Conservation (phyloP, 1,140 invertebrate species). For the Vanessa atalanta region DNA sequence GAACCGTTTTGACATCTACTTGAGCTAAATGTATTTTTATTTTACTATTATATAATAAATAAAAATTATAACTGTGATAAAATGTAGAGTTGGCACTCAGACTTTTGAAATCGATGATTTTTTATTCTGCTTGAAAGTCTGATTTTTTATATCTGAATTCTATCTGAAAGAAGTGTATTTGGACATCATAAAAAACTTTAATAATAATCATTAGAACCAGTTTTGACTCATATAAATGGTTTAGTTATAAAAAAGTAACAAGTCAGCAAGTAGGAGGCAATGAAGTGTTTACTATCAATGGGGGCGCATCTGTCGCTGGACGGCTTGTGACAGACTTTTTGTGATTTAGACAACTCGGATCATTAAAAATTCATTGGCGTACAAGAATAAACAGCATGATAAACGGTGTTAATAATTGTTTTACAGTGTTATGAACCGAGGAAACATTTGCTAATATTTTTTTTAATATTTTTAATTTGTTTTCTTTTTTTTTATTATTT, state of each 20-base stretch:
- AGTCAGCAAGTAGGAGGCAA: constrained; percentile 55
- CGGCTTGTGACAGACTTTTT: constrained; percentile 38
- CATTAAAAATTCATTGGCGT: constrained; percentile 53
- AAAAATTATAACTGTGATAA: too few relatives aligned
- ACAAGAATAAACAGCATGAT: constrained; percentile 11
- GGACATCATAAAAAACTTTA: neutral
- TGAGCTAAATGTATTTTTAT: too few relatives aligned
- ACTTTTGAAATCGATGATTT: too few relatives aligned
- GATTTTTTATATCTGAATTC: too few relatives aligned
- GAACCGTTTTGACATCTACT: too few relatives aligned
- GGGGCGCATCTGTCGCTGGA: constrained; percentile 63
- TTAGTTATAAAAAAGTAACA: constrained; percentile 51
- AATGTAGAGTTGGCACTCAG: too few relatives aligned
- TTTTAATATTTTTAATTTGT: too few relatives aligned
- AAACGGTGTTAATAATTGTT: constrained; percentile 4
- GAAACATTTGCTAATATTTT: neutral
- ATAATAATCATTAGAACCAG: neutral
- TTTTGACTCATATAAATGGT: constrained; percentile 19
- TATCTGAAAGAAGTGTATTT: too few relatives aligned
- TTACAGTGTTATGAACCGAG: neutral
- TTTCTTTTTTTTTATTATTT: too few relatives aligned
- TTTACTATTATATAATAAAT: too few relatives aligned
- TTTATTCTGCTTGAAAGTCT: too few relatives aligned
- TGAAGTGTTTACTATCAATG: constrained; percentile 55
- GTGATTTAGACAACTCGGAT: constrained; percentile 35